A percentile compares a stretch with the other conserved stretches of the same genome.
phyloP scores from a whole-genome alignment of 2,888 invertebrate genomes.

The Mechanitis mazaeus region DNA sequence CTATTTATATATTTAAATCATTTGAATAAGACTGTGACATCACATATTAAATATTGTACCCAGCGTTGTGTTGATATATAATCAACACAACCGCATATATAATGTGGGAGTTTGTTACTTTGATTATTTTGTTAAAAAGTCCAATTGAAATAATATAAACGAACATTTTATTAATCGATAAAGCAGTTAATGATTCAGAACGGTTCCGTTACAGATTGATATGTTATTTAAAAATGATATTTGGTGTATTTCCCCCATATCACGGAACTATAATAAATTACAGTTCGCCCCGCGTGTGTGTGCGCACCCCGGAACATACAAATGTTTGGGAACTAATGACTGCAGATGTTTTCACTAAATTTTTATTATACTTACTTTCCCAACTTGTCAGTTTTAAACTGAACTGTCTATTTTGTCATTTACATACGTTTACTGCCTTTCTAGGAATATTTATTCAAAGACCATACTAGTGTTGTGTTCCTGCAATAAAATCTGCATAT shows the following conservation, averaged over 20 bases:
- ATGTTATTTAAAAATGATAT: constrained; percentile 34
- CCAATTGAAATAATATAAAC: background rate
- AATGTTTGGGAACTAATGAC: constrained; percentile 14
- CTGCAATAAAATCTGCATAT: too few species aligned
- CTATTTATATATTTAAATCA: too few species aligned
- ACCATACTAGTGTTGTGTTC: too few species aligned
- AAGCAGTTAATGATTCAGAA: constrained; percentile 57
- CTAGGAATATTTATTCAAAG: too few species aligned
- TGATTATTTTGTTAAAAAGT: too few species aligned
- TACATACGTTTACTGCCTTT: too few species aligned
- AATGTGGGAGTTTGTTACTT: too few species aligned
- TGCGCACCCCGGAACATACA: constrained; percentile 11
- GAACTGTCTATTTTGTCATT: background rate
- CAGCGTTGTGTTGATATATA: too few species aligned
- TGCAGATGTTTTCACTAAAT: constrained; percentile 24
- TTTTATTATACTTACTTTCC: constrained; percentile 5
- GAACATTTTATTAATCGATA: constrained; percentile 41
- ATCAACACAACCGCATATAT: too few species aligned
- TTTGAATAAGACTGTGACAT: too few species aligned
- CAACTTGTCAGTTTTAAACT: background rate
- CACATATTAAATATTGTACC: too few species aligned
- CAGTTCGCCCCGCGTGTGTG: constrained; percentile 18
- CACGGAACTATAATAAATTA: constrained; percentile 24
- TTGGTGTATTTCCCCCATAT: constrained; percentile 13
- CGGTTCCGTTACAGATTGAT: constrained; percentile 52